Percentiles rank a stretch among this genome's conserved stretches.
Conservation (phyloP, 2,797 vertebrate genomes). For the Pangasius sanitwongsei region DNA sequence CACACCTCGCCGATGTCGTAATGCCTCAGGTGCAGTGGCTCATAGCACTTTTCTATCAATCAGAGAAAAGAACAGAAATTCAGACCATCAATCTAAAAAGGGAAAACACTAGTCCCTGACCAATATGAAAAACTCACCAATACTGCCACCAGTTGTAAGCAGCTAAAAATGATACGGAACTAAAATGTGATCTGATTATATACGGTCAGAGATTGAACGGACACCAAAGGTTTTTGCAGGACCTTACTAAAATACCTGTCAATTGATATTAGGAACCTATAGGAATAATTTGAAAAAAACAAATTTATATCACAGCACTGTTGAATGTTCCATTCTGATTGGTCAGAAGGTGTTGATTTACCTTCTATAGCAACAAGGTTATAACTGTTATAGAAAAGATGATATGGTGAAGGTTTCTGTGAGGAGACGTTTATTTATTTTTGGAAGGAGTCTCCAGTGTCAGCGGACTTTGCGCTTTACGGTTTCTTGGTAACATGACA, state of each 20-base stretch:
- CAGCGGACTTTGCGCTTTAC: neutral
- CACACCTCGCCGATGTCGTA: constrained; percentile 83
- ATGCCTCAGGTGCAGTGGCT: constrained; percentile 78
- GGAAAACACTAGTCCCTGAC: neutral
- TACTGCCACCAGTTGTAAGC: neutral
- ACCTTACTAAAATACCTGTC: no score
- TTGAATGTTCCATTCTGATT: no score
- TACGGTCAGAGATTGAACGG: neutral
- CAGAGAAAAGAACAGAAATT: constrained; percentile 48
- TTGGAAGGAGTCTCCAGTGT: neutral
- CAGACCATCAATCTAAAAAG: constrained; percentile 41
- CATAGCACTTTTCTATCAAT: constrained; percentile 86
- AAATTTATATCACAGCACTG: no score
- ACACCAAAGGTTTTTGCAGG: no score
- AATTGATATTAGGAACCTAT: no score
- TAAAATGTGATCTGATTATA: no score
- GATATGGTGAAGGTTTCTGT: neutral
- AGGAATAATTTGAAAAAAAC: no score
- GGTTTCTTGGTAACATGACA: neutral
- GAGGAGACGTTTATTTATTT: neutral
- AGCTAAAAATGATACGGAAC: neutral
- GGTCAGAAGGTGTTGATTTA: neutral
- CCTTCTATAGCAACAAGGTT: no score
- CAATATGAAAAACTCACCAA: neutral
- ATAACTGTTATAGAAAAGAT: no score